Evolutionary conservation across 2,113 vertebrate species (phyloP), one percentile per base, ranked within the genome.

Genomic region (Apistogramma diplotaenia): DNA sequence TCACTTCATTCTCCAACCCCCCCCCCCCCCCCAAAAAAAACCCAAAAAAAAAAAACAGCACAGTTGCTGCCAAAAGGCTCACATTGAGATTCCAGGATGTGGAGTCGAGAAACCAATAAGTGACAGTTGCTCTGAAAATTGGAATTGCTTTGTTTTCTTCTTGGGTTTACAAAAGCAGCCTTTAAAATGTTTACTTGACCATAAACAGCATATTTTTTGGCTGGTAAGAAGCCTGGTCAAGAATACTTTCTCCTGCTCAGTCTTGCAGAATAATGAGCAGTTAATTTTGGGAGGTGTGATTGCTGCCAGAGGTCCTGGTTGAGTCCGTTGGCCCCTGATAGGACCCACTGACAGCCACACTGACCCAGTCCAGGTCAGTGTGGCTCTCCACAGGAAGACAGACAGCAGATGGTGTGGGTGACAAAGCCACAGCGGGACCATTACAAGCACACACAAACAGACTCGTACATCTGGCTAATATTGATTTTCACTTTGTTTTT

Each of bases 341-440:
- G n/a, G 70, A 18, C n/a, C n/a, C n/a, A n/a, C n/a, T n/a, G n/a
- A n/a, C n/a, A n/a, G n/a, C n/a, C n/a, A n/a, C n/a, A n/a, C n/a
- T n/a, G n/a, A n/a, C n/a, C n/a, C n/a, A n/a, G n/a, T n/a, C n/a
- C n/a, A n/a, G n/a, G n/a, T n/a, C n/a, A n/a, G 59, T 46, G 59
- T 15, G 54, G 59, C 40, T 16, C 15, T 23, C 31, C 43, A 35
- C 53, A 29, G 18, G 72, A 33, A 40, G 60, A 54, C 21, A 2
- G 29, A 8, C 29, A 72, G 19, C 82, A 88, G 82, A 85, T 76
- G 78, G 70, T 46, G 70, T 59, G 60, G 16, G 7, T 16, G 74
- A 40, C 18, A 27, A 62, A 78, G 29, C 40, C 59, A 29, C 74
- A 58, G 81, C 49, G 60, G 56, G 62, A 56, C 46, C 25, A 23